Percentiles rank a stretch among this genome's conserved stretches.
These are phyloP conservation scores for Coregonus suidteri DNA, from an alignment of 2,797 vertebrate genomes.

Conservation along the genomic window DNA sequence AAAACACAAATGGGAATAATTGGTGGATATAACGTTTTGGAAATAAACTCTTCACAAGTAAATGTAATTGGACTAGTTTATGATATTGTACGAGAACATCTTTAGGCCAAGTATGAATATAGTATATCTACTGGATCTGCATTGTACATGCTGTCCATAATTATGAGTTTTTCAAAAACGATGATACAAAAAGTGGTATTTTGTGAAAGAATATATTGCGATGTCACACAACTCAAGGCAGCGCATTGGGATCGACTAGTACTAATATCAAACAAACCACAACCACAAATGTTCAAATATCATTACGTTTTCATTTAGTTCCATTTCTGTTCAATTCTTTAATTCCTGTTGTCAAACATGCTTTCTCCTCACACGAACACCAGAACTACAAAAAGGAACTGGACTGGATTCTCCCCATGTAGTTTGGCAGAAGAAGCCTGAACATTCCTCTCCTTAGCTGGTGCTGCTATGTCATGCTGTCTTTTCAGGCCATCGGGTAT, in stretches of 20 bases:
- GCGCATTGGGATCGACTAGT: background rate
- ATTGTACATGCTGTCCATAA: background rate
- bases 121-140: background rate
- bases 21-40: background rate
- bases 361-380: background rate
- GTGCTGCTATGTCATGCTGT: background rate
- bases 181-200: slow-evolving; percentile 27
- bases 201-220: slow-evolving; percentile 19
- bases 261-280: slow-evolving; percentile 7
- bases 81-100: slow-evolving; percentile 25
- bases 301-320: background rate
- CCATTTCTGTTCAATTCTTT: background rate
- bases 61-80: slow-evolving; percentile 34
- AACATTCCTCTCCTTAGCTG: slow-evolving; percentile 7
- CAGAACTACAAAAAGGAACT: background rate
- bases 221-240: slow-evolving; percentile 2
- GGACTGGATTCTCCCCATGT: background rate
- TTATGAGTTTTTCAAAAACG: background rate
- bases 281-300: background rate
- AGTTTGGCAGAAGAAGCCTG: background rate
- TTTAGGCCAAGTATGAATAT: slow-evolving; percentile 15
- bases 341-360: background rate
- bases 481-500: background rate
- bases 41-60: slow-evolving; percentile 25
- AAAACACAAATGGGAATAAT: no score